These are phyloP conservation scores for Syngnathus acus DNA, from an alignment of 2,797 vertebrate genomes.

Conservation along the genomic window DNA sequence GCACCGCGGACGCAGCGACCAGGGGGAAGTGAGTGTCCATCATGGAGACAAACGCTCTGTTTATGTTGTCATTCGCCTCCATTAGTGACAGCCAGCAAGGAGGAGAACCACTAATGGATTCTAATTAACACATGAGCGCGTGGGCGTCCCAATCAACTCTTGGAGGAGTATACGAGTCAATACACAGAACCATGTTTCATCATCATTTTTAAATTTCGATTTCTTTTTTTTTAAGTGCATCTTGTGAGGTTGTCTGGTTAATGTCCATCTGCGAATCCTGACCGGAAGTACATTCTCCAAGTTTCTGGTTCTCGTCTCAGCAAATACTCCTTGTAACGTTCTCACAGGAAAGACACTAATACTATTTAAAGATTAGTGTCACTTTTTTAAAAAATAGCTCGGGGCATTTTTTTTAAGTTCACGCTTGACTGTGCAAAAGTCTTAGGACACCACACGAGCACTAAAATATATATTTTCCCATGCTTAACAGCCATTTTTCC, in stretches of 20 bases:
- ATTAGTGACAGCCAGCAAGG: constrained; percentile 31
- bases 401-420: not conserved
- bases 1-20: constrained; percentile 60
- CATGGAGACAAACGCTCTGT: constrained; percentile 66
- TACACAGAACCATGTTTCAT: not conserved
- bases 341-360: constrained; percentile 28
- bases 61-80: constrained; percentile 72
- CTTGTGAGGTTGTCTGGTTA: constrained; percentile 56
- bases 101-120: not conserved
- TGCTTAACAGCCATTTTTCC: not conserved
- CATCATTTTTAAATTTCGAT: not conserved
- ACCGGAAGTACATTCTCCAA: constrained; percentile 52
- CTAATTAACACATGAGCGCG: not conserved
- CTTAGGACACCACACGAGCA: no score
- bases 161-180: not conserved
- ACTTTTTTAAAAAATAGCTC: not conserved
- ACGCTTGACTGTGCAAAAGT: not conserved
- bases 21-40: constrained; percentile 65
- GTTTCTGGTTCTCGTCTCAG: constrained; percentile 64
- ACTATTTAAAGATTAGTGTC: constrained; percentile 2
- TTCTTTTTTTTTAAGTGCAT: not conserved
- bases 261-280: constrained; percentile 56
- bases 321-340: constrained; percentile 32
- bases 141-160: not conserved
- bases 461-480: no score